Conservation (phyloP, 2,888 invertebrate genomes). For the Argyresthia albistria region DNA sequence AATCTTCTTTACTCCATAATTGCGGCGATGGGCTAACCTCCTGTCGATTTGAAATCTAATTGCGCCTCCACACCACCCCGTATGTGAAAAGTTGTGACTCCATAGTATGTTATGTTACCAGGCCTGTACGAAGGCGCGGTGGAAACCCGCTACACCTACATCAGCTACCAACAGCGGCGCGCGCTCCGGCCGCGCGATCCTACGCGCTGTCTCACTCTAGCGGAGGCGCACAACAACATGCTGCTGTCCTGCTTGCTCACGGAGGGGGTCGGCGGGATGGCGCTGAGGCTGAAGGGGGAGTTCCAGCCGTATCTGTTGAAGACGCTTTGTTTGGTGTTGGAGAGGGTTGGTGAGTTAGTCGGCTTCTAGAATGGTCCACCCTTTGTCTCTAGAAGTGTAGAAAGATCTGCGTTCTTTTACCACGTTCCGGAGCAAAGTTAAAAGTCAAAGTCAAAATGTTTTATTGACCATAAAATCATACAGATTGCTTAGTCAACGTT, state of each 20-base stretch:
- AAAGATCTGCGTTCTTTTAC: too few relatives aligned
- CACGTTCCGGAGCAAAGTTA: too few relatives aligned
- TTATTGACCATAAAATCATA: too few relatives aligned
- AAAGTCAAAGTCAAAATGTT: too few relatives aligned
- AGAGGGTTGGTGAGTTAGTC: slow-evolving; percentile 76
- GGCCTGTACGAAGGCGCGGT: slow-evolving; percentile 54
- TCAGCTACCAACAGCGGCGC: slow-evolving; percentile 31
- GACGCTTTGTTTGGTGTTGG: slow-evolving; percentile 77
- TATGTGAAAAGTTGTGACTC: too few relatives aligned
- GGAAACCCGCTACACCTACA: slow-evolving; percentile 51
- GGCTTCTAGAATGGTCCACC: too few relatives aligned
- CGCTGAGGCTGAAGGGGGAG: slow-evolving; percentile 54
- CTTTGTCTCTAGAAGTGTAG: too few relatives aligned
- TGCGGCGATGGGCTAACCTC: too few relatives aligned
- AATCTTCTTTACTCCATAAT: too few relatives aligned
- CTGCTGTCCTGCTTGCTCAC: slow-evolving; percentile 77
- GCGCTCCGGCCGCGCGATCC: slow-evolving; percentile 11
- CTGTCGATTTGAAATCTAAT: too few relatives aligned
- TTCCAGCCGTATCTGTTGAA: slow-evolving; percentile 76
- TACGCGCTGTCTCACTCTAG: slow-evolving; percentile 28
- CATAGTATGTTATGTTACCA: slow-evolving; percentile 11
- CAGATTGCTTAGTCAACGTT: too few relatives aligned
- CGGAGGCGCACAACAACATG: slow-evolving; percentile 75
- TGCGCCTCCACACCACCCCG: too few relatives aligned
- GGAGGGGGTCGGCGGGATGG: slow-evolving; percentile 79